Percentiles rank a stretch among this genome's conserved stretches.
Evolutionary conservation across 2,797 vertebrate species (phyloP).

Genomic region (Lepilemur ruficaudatus): DNA sequence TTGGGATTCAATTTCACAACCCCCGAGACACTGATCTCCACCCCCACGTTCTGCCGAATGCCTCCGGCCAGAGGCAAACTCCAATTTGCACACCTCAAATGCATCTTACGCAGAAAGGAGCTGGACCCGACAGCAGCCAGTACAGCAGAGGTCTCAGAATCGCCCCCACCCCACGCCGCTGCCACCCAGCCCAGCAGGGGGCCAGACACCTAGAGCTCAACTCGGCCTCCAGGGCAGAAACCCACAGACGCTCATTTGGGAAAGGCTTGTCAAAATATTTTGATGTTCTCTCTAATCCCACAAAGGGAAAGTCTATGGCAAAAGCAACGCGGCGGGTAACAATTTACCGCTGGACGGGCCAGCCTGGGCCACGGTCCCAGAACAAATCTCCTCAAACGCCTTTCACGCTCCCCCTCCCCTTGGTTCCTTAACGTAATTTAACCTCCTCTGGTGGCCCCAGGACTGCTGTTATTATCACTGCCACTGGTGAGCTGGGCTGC

Average conservation of each 20-base stretch:
- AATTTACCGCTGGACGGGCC: not conserved
- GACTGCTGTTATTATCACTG: not conserved
- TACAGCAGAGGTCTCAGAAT: not conserved
- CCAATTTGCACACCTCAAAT: accelerated
- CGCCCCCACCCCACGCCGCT: accelerated
- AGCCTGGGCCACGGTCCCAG: not conserved
- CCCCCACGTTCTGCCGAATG: accelerated
- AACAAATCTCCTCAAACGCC: not conserved
- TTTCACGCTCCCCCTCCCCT: not conserved
- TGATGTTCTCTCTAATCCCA: not conserved
- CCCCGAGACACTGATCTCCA: too few species aligned
- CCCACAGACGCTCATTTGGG: not conserved
- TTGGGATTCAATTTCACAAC: not conserved
- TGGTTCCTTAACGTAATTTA: not conserved
- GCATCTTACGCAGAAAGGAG: accelerated
- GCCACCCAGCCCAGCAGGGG: not conserved
- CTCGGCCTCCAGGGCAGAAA: not conserved
- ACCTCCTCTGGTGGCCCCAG: not conserved
- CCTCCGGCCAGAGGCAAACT: not conserved
- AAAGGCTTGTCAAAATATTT: not conserved
- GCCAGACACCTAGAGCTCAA: not conserved
- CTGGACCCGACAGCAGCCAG: accelerated
- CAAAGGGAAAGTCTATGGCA: not conserved
- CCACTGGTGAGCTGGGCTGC: not conserved
- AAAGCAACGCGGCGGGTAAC: not conserved